These are phyloP conservation scores for Corbicula japonica DNA, from an alignment of 2,888 invertebrate genomes.

Conservation along the genomic window DNA sequence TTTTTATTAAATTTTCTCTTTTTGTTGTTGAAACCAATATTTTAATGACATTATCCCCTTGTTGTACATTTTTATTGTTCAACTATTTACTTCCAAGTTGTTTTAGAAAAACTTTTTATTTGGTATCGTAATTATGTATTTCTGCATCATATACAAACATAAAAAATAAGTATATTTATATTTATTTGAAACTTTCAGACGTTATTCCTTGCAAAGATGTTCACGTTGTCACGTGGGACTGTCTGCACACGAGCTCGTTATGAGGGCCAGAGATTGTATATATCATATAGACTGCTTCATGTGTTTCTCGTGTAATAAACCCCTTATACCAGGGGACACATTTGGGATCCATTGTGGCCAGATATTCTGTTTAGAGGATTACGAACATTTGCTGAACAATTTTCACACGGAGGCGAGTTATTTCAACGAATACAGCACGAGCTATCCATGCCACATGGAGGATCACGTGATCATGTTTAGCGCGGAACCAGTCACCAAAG, in stretches of 20 bases:
- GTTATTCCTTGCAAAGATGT: constrained; percentile 95
- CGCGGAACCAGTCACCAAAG: constrained; percentile 91
- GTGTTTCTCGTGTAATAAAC: constrained; percentile 93
- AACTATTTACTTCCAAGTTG: too few relatives aligned
- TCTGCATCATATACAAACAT: too few relatives aligned
- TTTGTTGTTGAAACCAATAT: too few relatives aligned
- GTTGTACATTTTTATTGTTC: too few relatives aligned
- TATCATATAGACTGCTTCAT: constrained; percentile 97
- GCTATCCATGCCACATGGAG: constrained; percentile 49
- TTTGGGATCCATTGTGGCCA: constrained; percentile 95
- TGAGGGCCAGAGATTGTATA: constrained; percentile 95
- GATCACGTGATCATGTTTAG: constrained; percentile 88
- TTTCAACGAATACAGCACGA: constrained; percentile 27
- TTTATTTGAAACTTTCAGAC: constrained; percentile 87
- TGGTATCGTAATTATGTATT: too few relatives aligned
- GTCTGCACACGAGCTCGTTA: constrained; percentile 95
- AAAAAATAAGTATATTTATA: too few relatives aligned
- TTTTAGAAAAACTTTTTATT: too few relatives aligned
- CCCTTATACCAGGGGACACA: constrained; percentile 95
- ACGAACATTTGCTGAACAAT: constrained; percentile 88
- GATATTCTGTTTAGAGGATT: constrained; percentile 94
- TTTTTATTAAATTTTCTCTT: too few relatives aligned
- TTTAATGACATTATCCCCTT: too few relatives aligned
- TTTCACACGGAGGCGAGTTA: constrained; percentile 41
- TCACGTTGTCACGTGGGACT: constrained; percentile 94